Conservation (phyloP, 2,797 vertebrate species). For the Adrianichthys oophorus region DNA sequence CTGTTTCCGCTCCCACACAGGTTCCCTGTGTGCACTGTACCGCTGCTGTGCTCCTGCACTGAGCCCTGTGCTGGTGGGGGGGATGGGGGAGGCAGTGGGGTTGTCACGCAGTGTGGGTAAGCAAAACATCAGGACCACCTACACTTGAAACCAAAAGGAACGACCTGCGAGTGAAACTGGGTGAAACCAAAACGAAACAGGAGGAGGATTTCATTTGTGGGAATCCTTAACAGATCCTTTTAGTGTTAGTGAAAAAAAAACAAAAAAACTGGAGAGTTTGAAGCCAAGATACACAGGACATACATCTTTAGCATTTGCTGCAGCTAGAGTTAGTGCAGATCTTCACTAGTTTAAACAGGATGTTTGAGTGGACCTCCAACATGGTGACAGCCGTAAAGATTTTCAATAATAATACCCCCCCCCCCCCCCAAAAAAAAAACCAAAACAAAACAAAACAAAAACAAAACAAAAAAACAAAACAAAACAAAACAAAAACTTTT, state of each 20-base stretch:
- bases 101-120: constrained; percentile 9
- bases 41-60: constrained; percentile 61
- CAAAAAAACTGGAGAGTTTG: neutral
- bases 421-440: no score
- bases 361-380: constrained; percentile 7
- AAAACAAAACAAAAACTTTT: constrained; percentile 7
- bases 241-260: neutral
- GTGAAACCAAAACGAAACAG: constrained; percentile 20
- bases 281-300: neutral
- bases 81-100: constrained; percentile 55
- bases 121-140: constrained; percentile 24
- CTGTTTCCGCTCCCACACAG: constrained; percentile 65
- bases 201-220: neutral
- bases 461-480: no score
- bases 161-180: constrained; percentile 19
- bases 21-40: constrained; percentile 55
- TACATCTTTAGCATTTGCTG: no score
- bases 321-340: no score
- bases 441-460: no score
- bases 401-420: constrained; percentile 17
- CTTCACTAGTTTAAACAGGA: neutral
- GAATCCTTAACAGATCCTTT: neutral
- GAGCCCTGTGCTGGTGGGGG: constrained; percentile 50
- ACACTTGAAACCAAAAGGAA: constrained; percentile 7
- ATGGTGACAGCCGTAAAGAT: constrained; percentile 2